Conservation (phyloP, 2,888 invertebrate genomes). For the Adineta ricciae region DNA sequence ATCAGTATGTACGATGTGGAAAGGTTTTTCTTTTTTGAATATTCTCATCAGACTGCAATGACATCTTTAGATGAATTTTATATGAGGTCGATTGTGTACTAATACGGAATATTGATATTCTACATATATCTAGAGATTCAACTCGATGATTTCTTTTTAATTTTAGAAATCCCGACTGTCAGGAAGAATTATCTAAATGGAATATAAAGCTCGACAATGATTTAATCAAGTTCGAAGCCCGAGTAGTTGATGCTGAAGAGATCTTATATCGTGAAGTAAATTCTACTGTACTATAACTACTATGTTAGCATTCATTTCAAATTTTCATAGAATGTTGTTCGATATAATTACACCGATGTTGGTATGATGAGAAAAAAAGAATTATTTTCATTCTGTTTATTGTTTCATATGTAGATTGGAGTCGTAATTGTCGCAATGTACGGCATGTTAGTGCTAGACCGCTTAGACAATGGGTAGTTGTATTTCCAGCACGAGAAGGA, state of each 20-base stretch:
- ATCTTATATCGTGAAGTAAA: slow-evolving; percentile 4
- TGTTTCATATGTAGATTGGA: not conserved
- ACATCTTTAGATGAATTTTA: slow-evolving; percentile 62
- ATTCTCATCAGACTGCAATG: not conserved
- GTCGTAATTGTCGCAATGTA: not conserved
- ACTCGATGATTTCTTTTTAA: too few relatives aligned
- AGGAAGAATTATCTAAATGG: slow-evolving; percentile 20
- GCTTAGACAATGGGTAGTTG: not conserved
- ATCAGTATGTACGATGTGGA: slow-evolving; percentile 61
- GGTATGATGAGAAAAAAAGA: not conserved
- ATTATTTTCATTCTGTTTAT: not conserved
- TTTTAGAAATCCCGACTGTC: slow-evolving; percentile 50
- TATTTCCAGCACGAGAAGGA: not conserved
- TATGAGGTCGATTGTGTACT: slow-evolving; percentile 42
- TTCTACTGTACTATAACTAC: not conserved
- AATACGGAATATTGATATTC: too few relatives aligned
- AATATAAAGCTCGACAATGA: not conserved
- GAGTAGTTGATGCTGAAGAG: not conserved
- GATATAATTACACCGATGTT: not conserved
- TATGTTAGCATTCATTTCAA: too few relatives aligned
- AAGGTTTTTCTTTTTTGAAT: slow-evolving; percentile 55
- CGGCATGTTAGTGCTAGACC: not conserved
- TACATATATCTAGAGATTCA: too few relatives aligned
- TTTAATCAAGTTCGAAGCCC: not conserved
- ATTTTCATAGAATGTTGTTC: not conserved